Conservation (phyloP, 92 coral and sea anemone genomes). For the Parazoanthus swiftii region DNA sequence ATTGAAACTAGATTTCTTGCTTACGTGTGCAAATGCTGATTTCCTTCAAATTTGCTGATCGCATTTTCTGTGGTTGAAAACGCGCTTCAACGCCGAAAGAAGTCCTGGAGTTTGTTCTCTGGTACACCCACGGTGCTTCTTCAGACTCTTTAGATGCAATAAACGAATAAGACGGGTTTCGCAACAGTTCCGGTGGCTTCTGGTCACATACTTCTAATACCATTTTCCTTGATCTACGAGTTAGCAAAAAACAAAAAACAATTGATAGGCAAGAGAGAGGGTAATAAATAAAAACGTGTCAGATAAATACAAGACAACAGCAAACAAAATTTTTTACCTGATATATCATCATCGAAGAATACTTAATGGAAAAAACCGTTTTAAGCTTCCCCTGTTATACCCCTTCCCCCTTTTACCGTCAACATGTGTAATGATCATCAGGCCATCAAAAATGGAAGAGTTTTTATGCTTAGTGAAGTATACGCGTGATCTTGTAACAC, state of each 20-base stretch:
- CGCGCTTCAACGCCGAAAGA: not conserved
- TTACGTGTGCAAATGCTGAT: constrained; percentile 3
- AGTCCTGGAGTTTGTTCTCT: not conserved
- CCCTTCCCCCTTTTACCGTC: too few relatives aligned
- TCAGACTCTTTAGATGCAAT: not conserved
- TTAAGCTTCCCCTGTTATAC: too few relatives aligned
- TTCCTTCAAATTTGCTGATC: not conserved
- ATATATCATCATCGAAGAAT: too few relatives aligned
- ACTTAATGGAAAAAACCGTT: too few relatives aligned
- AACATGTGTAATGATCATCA: too few relatives aligned
- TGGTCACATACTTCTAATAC: not conserved
- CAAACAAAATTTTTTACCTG: too few relatives aligned
- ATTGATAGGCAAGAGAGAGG: not conserved
- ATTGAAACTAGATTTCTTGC: not conserved
- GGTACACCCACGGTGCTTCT: not conserved
- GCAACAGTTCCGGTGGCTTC: not conserved
- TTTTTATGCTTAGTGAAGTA: too few relatives aligned
- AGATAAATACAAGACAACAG: not conserved
- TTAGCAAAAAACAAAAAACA: not conserved
- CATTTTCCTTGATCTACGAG: not conserved
- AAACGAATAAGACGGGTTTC: not conserved
- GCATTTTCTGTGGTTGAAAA: not conserved
- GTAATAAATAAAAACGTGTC: not conserved
- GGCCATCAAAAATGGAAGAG: too few relatives aligned
- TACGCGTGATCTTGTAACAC: too few relatives aligned